Evolutionary conservation across 2,888 invertebrate genomes (phyloP).

Genomic region (Dysmachus trigonus): DNA sequence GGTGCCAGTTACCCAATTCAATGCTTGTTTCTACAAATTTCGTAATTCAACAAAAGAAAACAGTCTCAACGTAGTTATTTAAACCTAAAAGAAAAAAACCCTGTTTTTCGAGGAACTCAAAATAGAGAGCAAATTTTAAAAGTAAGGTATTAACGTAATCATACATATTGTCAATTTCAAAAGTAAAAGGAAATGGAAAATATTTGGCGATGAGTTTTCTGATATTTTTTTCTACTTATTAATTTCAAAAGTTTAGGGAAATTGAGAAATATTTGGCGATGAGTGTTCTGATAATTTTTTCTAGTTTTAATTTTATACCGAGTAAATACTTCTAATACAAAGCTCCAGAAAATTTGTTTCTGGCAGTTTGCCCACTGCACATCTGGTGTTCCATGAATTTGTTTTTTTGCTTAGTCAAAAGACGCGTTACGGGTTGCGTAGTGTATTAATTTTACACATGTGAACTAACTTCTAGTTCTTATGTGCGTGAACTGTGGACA

Average conservation of each 20-base stretch:
- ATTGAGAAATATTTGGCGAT: not conserved
- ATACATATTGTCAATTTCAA: not conserved
- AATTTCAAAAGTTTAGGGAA: too few species aligned
- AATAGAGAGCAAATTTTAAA: too few species aligned
- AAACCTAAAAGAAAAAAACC: too few species aligned
- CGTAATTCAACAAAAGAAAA: too few species aligned
- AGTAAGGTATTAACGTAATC: not conserved
- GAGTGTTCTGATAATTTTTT: not conserved
- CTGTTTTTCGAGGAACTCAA: too few species aligned
- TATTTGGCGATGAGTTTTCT: not conserved
- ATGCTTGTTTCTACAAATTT: not conserved
- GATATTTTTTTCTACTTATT: not conserved
- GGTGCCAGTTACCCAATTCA: not conserved
- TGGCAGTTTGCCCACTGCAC: not conserved
- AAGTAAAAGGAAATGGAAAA: not conserved
- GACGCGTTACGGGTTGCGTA: not conserved
- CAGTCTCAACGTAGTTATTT: too few species aligned
- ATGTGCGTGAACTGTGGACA: not conserved
- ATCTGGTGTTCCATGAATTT: not conserved
- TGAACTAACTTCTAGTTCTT: not conserved
- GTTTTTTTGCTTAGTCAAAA: not conserved
- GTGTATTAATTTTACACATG: not conserved
- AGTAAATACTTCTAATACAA: too few species aligned
- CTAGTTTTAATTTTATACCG: too few species aligned
- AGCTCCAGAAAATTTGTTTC: not conserved